Base-by-base conservation (phyloP, 2,113 vertebrate species). In the Bucco capensis region DNA sequence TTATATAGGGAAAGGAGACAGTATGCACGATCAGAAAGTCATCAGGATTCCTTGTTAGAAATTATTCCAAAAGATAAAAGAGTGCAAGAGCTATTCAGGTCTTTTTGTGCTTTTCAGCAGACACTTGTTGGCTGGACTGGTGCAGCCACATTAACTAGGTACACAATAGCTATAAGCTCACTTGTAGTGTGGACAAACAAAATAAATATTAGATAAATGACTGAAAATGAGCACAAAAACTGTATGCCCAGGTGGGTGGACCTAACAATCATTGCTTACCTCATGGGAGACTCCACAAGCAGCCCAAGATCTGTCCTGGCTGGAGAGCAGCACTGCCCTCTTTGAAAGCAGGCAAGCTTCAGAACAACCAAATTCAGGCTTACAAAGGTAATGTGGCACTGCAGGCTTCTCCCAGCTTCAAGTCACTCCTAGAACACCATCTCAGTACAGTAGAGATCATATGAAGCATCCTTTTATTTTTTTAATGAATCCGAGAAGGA, bases 391-490 rank as follows among this genome's bases (percentile, higher is more conserved):
- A 33, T 0, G 4, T 1, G 1, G 22, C 46, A 25, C 35, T 54
- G 21, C 49, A 67, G 9, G 8, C 7, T 44, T 47, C 12, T 28
- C 16, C 6, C 22, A 49, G 33, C n/a, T 67, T 64, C 56, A 58
- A 37, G 19, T 25, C 49, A 19, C 15, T 61, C 37, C 50, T 44
- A 28, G 13, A 65, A 54, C 22, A 79, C 50, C 28, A 49, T 25
- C 40, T 60, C 5, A 0, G 10, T 35, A 35, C 50, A 65, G 24
- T 1, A 28, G 21, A 40, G 33, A 19, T 6, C 3, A 2, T 28
- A 13, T 49, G 46, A 80, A 86, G 57, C 25, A 53, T 4, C 5
- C 10, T n/a, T 49, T 62, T 28, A 10, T 27, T 66, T n/a, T 72
- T 56, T 30, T 6, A 27, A 49, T 67, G 61, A 33, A 54, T 50